Base-by-base conservation (phyloP, 2,113 vertebrate species). In the human (Homo sapiens) region DNA sequence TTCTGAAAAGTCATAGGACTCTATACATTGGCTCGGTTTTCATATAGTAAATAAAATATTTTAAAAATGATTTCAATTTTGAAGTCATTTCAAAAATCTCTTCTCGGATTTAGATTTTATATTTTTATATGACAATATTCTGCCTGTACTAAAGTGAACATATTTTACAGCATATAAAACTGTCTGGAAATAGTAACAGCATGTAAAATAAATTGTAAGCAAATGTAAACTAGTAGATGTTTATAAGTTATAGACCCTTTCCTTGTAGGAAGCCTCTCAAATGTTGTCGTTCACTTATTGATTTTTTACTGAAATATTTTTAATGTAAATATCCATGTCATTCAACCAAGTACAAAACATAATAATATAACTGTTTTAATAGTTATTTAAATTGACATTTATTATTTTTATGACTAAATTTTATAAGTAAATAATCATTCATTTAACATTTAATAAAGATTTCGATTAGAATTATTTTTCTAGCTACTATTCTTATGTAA, bases 301-400 rank as follows among this genome's bases (percentile, higher is more conserved):
- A 32, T 17, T 59, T 70, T 72, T 76, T 55, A 5, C 35, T 73
- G 40, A n/a, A 57, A 78, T 76, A 59, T 55, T 92, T 95, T 84
- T 32, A 0, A 38, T 45, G 87, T 76, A 93, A 82, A 45, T 64
- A n/a, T 70, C 30, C 59, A 20, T 27, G 76, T 13, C 91, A 94
- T 96, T 82, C 61, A 87, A 35, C 79, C 76, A 82, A 70, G 52
- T 45, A 45, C 93, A 96, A 86, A 90, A 96, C 0, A 20, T 66
- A 84, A 98, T 59, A 61, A 93, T 1, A 27, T 27, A n/a, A 73
- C 93, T 90, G 18, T 45, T 97, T 72, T 92, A 52, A 89, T 70
- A 75, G 40, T 48, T 97, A 94, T 64, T 96, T 88, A 95, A 93
- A 95, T 52, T 87, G 45, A 82, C 94, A 73, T 93, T 96, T 95